Evolutionary conservation across 1,140 invertebrate species (phyloP).

Genomic region (Megalonaias nervosa): DNA sequence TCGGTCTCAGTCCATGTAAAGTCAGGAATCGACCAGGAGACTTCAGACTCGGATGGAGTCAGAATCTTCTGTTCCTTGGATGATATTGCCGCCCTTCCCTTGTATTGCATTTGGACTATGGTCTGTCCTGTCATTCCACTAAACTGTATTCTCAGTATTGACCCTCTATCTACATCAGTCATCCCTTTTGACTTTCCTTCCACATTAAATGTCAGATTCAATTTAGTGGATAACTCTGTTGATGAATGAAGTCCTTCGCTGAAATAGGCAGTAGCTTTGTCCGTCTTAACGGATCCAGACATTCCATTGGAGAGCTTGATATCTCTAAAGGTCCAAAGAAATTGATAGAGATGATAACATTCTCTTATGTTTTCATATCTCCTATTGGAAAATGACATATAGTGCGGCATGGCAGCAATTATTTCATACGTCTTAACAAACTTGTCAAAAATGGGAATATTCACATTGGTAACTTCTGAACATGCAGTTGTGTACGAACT

Average conservation of each 20-base stretch:
- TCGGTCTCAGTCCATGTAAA: too few species aligned
- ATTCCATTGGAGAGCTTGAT: too few species aligned
- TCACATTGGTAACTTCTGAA: slow-evolving; percentile 43
- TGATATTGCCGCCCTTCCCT: slow-evolving; percentile 31
- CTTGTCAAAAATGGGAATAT: slow-evolving; percentile 38
- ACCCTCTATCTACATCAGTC: slow-evolving; percentile 43
- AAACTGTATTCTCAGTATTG: slow-evolving; percentile 35
- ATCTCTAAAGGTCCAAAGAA: too few species aligned
- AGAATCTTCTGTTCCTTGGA: slow-evolving; percentile 10
- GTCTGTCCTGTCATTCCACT: slow-evolving; percentile 4
- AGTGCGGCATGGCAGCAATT: slow-evolving; percentile 36
- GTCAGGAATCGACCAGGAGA: slow-evolving; percentile 29
- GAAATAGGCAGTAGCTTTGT: slow-evolving; percentile 14
- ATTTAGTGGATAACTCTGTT: slow-evolving; percentile 2
- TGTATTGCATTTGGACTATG: slow-evolving; percentile 16
- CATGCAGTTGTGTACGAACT: slow-evolving; percentile 34
- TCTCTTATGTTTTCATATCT: slow-evolving; percentile 26
- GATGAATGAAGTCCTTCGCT: slow-evolving; percentile 1
- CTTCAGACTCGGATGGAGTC: slow-evolving; percentile 5
- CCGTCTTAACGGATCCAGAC: slow-evolving; percentile 26
- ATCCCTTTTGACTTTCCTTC: too few species aligned
- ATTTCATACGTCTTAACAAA: slow-evolving; percentile 32
- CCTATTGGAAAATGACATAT: slow-evolving; percentile 36
- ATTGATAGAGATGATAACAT: too few species aligned
- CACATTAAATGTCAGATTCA: slow-evolving; percentile 29